Conservation (phyloP, 2,113 vertebrate species). For the Zosterops japonicus region DNA sequence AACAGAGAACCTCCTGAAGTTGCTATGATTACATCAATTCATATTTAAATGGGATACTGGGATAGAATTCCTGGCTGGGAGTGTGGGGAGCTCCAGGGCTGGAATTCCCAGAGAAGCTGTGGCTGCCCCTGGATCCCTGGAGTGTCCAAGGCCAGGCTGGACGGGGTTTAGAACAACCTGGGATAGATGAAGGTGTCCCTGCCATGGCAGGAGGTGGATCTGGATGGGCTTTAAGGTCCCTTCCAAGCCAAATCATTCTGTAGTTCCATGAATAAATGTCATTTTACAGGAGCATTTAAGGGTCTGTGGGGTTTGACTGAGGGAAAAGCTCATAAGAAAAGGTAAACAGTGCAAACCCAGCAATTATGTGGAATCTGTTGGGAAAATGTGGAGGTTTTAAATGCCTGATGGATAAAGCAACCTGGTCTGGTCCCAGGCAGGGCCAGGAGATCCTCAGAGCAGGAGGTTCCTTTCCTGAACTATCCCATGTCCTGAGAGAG, state of each 20-base stretch:
- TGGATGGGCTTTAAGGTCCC: neutral
- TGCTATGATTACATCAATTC: neutral
- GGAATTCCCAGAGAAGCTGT: neutral
- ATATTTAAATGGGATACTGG: too few species aligned
- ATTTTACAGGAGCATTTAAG: neutral
- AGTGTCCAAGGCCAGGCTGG: neutral
- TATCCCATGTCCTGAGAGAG: neutral
- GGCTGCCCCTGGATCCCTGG: neutral
- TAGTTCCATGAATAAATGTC: neutral
- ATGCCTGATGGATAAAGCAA: neutral
- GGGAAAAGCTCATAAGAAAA: neutral
- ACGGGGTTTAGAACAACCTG: neutral
- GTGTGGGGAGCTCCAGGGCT: accelerated
- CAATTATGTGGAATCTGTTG: neutral
- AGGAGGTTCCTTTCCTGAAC: neutral
- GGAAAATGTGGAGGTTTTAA: neutral
- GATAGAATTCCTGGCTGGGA: neutral
- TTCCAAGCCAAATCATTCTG: neutral
- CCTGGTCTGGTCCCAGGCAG: neutral
- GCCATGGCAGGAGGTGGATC: neutral
- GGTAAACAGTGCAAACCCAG: neutral
- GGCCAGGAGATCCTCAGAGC: neutral
- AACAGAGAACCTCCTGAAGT: neutral
- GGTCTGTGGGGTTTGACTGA: neutral
- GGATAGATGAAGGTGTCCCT: accelerated